These are phyloP conservation scores for Heterodera filipjevi DNA, from an alignment of 2,888 invertebrate species.

Conservation along the genomic window DNA sequence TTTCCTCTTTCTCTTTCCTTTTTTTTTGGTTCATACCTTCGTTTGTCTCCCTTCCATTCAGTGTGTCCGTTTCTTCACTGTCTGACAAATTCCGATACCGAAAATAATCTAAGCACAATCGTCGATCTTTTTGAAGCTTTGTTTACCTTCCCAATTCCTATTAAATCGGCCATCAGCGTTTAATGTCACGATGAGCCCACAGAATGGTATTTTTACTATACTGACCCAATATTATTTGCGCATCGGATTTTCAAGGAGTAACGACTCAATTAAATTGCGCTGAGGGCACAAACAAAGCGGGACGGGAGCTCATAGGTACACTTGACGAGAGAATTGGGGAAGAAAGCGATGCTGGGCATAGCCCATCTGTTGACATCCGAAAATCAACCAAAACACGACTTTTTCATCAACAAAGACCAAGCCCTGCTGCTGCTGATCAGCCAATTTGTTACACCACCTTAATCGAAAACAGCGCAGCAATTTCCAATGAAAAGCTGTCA, in stretches of 20 bases:
- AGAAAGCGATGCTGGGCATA: background rate
- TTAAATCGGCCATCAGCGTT: conserved; percentile 2
- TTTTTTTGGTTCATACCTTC: too few species aligned
- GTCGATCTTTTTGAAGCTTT: background rate
- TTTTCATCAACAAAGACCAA: background rate
- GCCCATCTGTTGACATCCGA: background rate
- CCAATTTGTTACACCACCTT: background rate
- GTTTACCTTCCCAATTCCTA: conserved; percentile 1
- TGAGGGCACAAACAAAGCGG: background rate
- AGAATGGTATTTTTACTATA: background rate
- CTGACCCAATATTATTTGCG: conserved; percentile 20
- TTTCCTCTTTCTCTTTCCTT: too few species aligned
- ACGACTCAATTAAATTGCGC: conserved; percentile 5
- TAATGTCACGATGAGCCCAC: conserved; percentile 18
- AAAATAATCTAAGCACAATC: background rate
- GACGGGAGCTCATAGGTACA: background rate
- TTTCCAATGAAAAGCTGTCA: background rate
- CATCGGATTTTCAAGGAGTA: conserved; percentile 10
- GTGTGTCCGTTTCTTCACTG: background rate
- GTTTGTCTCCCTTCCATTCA: background rate
- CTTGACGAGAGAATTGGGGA: background rate
- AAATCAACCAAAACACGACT: background rate
- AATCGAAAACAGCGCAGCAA: background rate
- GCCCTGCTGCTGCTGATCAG: background rate
- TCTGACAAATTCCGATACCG: background rate